Evolutionary conservation across 1,140 invertebrate genomes (phyloP), one percentile per base, ranked within the genome.

Genomic region (Drosophila nigromelanica): DNA sequence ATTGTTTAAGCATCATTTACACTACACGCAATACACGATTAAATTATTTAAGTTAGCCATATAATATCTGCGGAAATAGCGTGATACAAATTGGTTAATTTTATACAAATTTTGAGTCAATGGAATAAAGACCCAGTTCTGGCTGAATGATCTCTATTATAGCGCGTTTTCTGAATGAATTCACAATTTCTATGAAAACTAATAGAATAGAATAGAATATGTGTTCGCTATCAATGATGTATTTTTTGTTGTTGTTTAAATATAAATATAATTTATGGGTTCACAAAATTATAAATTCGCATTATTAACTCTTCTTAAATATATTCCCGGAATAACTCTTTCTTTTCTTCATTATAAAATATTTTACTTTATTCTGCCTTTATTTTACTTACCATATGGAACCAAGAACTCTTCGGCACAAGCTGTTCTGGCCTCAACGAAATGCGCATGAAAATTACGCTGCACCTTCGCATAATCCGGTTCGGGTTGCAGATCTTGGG

Each of bases 391-490:
- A 89, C 78, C 72, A 54, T 82, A 87, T 11, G 78, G 75, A 39
- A 87, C 10, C 1, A 78, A 24, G 18, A 76, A 78, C 7, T 86
- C 82, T n/a, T 67, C 30, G 12, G 82, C 81, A 60, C 81, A 86
- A 3, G 47, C 56, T 33, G 52, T 59, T 5, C 83, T 58, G 5
- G 51, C 68, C 14, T 21, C 39, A 12, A 69, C 51, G n/a, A 87
- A 86, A 35, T 35, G 40, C 4, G 56, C 43, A 59, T 86, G 82
- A 42, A 43, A 66, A 47, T 70, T 43, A 5, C 37, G 50, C 39
- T 86, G 81, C 15, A 78, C 30, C n/a, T 78, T 71, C 7, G 78
- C 75, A 70, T 60, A 43, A 42, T 86, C 82, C 1, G 78, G 56
- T 5, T 66, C 40, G 5, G 62, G 43, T 3, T 72, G 52, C 0